Evolutionary conservation across 2,888 invertebrate genomes (phyloP), one percentile per base, ranked within the genome.

Genomic region (Epinotia demarniana): DNA sequence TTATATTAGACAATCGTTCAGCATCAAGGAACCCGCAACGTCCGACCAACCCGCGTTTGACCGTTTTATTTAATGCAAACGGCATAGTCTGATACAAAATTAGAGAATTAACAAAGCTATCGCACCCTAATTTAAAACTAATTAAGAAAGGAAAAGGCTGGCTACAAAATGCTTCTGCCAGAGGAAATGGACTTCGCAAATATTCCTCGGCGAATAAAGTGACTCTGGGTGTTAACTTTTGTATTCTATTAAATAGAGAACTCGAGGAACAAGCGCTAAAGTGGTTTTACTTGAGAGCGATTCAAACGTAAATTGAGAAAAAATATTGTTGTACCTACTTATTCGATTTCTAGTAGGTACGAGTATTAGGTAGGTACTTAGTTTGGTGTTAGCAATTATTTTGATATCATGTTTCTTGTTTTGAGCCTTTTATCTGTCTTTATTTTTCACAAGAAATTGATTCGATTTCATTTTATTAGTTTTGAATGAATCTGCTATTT

Each of bases 181-280:
- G 84, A 87, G 89, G 86, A 92, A 93, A 92, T 91, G 89, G 88
- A 91, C 90, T 90, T 90, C 84, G 86, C 89, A 90, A 91, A 92
- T 90, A 91, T 91, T 90, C 88, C 82, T 84, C 80, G 78, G 85
- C 84, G 89, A 86, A 88, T 88, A 87, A 90, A 92, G 88, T 89
- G 90, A 89, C 89, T 90, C 84, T 85, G 85, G 84, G 83, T 88
- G 87, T 89, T 90, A 92, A 92, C 90, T 92, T 92, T 91, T 91
- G 91, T 91, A 92, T 92, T 91, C 90, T 90, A 92, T 92, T 92
- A 92, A 90, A 90, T 89, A 91, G 91, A 92, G 90, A 92, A 90
- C 90, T 89, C 89, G 88, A 88, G 87, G 85, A 87, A 86, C 88
- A 87, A 89, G 86, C 81, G 86, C 83, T 79, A 81, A 79, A 84